Percentiles rank a stretch among this genome's conserved stretches.
Conservation (phyloP, 2,113 vertebrate genomes). For the Alethe castanea region DNA sequence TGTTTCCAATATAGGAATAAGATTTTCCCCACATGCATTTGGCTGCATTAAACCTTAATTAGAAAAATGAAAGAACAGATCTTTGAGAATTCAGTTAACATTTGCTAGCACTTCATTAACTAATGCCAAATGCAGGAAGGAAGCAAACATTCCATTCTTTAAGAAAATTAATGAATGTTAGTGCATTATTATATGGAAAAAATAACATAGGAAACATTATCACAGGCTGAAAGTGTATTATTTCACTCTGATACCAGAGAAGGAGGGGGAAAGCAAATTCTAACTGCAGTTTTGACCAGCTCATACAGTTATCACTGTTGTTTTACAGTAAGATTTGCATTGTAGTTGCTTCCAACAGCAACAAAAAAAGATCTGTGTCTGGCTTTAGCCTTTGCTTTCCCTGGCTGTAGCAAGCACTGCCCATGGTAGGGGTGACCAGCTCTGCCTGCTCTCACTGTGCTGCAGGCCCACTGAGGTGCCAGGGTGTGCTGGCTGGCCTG, state of each 20-base stretch:
- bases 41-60: not conserved
- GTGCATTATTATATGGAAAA: not conserved
- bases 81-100: conserved; percentile 11
- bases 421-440: accelerated
- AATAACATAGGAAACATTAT: not conserved
- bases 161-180: not conserved
- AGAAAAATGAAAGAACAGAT: conserved; percentile 17
- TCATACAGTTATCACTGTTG: not conserved
- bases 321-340: not conserved
- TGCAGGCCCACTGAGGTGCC: accelerated
- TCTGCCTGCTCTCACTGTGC: not conserved
- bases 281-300: not conserved
- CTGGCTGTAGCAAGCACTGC: not conserved
- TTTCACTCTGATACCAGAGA: not conserved
- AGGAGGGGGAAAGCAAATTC: not conserved
- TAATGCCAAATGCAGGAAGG: conserved; percentile 16
- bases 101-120: conserved; percentile 17
- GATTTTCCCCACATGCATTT: not conserved
- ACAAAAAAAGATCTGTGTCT: not conserved
- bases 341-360: not conserved
- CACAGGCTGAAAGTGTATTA: not conserved
- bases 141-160: not conserved
- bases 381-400: not conserved
- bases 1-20: not conserved
- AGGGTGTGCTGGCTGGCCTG: accelerated